These are phyloP conservation scores for Esperia sulphurella DNA, from an alignment of 2,888 invertebrate genomes.

Conservation along the genomic window DNA sequence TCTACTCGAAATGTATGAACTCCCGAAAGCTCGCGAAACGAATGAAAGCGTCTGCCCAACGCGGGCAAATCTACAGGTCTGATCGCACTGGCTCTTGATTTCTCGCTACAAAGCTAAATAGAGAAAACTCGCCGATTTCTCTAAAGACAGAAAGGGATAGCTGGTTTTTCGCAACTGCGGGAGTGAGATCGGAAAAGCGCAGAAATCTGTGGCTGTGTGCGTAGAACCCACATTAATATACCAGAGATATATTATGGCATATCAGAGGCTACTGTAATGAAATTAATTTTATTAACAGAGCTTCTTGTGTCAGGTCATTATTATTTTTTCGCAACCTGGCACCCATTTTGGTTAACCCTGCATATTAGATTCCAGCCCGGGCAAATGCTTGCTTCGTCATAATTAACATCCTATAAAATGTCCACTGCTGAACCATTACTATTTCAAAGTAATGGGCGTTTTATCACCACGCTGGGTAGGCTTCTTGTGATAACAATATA, in stretches of 20 bases:
- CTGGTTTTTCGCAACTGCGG: constrained; percentile 22
- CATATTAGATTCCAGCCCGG: no score
- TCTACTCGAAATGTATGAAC: constrained; percentile 15
- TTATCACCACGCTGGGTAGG: no score
- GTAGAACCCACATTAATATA: constrained; percentile 8
- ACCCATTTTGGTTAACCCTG: no score
- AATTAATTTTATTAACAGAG: no score
- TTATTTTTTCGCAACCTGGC: no score
- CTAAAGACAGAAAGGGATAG: constrained; percentile 31
- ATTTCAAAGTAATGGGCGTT: no score
- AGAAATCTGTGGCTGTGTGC: constrained; percentile 23
- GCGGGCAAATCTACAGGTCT: constrained; percentile 71
- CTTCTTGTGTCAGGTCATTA: no score
- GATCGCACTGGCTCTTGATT: constrained; percentile 51
- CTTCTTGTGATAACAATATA: no score
- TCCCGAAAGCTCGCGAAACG: constrained; percentile 25
- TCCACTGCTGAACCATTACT: no score
- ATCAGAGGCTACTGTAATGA: no score
- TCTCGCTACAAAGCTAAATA: constrained; percentile 49
- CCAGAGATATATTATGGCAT: neutral
- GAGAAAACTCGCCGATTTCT: constrained; percentile 25
- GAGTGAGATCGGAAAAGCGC: constrained; percentile 40
- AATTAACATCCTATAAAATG: no score
- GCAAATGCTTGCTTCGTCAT: no score
- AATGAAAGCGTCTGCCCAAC: constrained; percentile 46